Evolutionary conservation across 2,888 invertebrate species (phyloP), one percentile per base, ranked within the genome.

Genomic region (Hemithea aestivaria): DNA sequence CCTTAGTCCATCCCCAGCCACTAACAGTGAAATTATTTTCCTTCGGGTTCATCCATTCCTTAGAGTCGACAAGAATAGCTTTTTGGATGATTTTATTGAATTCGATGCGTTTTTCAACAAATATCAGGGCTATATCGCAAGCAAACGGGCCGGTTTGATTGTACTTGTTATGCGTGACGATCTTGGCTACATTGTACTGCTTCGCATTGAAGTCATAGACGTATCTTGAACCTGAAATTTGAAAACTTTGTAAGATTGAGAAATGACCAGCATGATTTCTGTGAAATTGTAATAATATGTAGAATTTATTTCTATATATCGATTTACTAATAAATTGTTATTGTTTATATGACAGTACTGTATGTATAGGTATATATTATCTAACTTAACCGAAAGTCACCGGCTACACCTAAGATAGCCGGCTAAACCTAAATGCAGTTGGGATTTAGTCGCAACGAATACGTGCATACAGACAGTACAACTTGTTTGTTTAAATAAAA

Each of bases 1-100:
- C 82, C 60, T 60, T 37, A 1, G 62, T 72, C 66, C 55, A 66
- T 1, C 82, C 82, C 82, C 82, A 82, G 1, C 82, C 82, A n/a
- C 65, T 62, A 1, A 64, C 76, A 5, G 46, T 29, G 27, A 80
- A 77, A 2, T 54, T 48, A 0, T 26, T 56, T 27, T 69, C 58
- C 0, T 22, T 35, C 2, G 29, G n/a, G 7, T 42, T 51, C 73
- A 76, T 79, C 81, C 81, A 81, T n/a, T 44, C 43, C 0, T 46
- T 31, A 24, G 51, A 52, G 30, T 60, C 47, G 0, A 66, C 64
- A 1, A 83, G 34, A 7, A 78, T 31, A 0, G 62, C 77, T 28
- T 69, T 78, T 46, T 75, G 63, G 1, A 58, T 51, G 4, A 39
- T 47, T 0, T 22, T 29, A 2, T 53, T 55, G 10, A 81, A 64